Base-by-base conservation (phyloP, 1,140 invertebrate species). In the Pemphigus obesinymphae region DNA sequence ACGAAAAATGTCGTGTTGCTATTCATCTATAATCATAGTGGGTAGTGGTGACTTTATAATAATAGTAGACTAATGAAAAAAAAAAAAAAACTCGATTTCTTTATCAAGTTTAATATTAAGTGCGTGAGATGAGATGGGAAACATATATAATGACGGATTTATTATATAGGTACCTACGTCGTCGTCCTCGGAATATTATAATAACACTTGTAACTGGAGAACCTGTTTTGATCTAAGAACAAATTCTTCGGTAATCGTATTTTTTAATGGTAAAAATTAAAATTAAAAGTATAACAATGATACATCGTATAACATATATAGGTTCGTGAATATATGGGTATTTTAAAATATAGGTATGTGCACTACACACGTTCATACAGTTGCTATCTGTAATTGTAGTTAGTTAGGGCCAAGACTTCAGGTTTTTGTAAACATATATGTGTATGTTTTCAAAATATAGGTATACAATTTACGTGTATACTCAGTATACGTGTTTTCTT, bases 101-200 rank as follows among this genome's bases (percentile, higher is more conserved):
- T 26, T n/a, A n/a, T n/a, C 66, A n/a, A 26, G 66, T 45, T 70
- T 70, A 45, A 55, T 70, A 70, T 37, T 34, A 15, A 58, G 43
- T 37, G 31, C 50, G 50, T 78, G 73, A 78, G 31, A 78, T 58
- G 73, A 55, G 73, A 48, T 34, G 3, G 17, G 11, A 40, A 55
- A 55, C n/a, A n/a, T n/a, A 78, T 55, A 58, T 78, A 78, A 78
- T 78, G 73, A 78, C 50, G 73, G 73, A 78, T 78, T 70, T 8
- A 40, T 45, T 43, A 43, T n/a, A 43, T 13, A 43, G 8, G 66
- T 43, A 26, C 53, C n/a, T 4, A 78, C 73, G 11, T n/a, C n/a
- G 73, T 2, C 43, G 31, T 31, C 13, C 34, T 78, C 31, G 4
- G 73, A 53, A 78, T 70, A 58, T 78, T 78, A 40, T 58, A 58